Conservation (phyloP, 2,888 invertebrate species). For the Drosophila atripex region DNA sequence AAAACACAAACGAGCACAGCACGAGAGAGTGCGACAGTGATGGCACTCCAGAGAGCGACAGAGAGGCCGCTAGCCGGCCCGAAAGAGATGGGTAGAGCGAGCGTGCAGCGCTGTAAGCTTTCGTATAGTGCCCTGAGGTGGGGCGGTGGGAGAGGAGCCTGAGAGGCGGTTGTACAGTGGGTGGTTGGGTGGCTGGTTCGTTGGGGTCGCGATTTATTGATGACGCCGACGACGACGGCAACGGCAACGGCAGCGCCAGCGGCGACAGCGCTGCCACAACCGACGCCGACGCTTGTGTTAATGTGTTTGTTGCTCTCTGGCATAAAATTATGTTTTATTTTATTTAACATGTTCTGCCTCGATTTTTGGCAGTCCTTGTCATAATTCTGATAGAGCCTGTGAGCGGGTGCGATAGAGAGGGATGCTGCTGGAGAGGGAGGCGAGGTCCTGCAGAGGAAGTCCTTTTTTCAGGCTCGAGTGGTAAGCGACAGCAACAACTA, state of each 20-base stretch:
- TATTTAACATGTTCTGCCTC: conserved; percentile 71
- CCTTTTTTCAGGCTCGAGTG: conserved; percentile 54
- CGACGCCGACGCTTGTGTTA: conserved; percentile 64
- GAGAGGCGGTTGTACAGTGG: conserved; percentile 34
- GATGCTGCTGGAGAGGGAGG: conserved; percentile 44
- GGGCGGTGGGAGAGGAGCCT: conserved; percentile 46
- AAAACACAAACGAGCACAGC: conserved; percentile 80
- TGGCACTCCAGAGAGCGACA: conserved; percentile 26
- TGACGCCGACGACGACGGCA: conserved; percentile 69
- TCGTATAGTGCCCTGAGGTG: conserved; percentile 62
- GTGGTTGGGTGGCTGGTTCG: conserved; percentile 50
- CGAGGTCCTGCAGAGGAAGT: conserved; percentile 65
- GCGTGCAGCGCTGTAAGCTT: conserved; percentile 74
- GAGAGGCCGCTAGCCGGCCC: conserved; percentile 4
- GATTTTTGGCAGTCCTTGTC: conserved; percentile 74
- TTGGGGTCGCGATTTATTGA: conserved; percentile 74
- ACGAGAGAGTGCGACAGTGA: conserved; percentile 44
- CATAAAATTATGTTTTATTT: conserved; percentile 80
- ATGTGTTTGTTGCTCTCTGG: conserved; percentile 76
- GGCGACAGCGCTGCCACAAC: conserved; percentile 22
- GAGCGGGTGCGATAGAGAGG: conserved; percentile 33
- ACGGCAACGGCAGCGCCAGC: conserved; percentile 5
- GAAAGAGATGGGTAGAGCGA: conserved; percentile 19
- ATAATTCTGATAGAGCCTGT: conserved; percentile 64
- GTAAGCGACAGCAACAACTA: conserved; percentile 32